Percentiles rank a stretch among this genome's conserved stretches.
These are phyloP conservation scores for Gasteruption jaculator DNA, from an alignment of 2,888 invertebrate genomes.

Conservation along the genomic window DNA sequence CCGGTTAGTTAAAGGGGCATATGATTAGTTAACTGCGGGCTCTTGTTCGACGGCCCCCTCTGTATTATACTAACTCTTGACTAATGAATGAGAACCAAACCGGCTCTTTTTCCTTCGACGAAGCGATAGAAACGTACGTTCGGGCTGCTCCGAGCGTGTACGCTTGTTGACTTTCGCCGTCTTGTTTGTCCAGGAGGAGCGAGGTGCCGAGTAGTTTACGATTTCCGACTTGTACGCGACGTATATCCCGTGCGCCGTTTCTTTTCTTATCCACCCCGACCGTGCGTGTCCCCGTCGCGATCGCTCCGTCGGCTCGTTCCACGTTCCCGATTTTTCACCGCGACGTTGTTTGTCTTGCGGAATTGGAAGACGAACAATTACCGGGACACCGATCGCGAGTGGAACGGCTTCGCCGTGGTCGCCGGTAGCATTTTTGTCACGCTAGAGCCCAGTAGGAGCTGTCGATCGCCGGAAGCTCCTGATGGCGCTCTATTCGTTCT, in stretches of 20 bases:
- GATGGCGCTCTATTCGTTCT: no score
- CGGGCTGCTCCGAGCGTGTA: not conserved
- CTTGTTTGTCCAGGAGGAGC: conserved; percentile 48
- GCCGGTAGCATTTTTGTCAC: no score
- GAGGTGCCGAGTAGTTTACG: conserved; percentile 49
- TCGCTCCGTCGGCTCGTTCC: not conserved
- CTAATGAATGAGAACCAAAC: no score
- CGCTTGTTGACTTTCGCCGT: conserved; percentile 26
- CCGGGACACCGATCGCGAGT: no score
- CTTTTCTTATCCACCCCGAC: conserved; percentile 19
- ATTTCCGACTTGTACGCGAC: conserved; percentile 42
- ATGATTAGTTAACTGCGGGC: conserved; percentile 51
- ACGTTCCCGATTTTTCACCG: not conserved
- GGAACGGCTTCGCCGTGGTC: no score
- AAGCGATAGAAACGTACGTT: conserved; percentile 1
- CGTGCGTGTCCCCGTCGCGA: not conserved
- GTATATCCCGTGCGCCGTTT: conserved; percentile 33
- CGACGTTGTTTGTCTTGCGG: no score
- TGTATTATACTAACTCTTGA: no score
- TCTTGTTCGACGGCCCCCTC: conserved; percentile 43
- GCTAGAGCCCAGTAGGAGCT: no score
- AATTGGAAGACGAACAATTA: no score
- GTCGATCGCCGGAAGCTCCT: no score
- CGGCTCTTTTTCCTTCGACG: no score
- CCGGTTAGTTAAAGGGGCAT: conserved; percentile 48